Conservation (phyloP, 2,113 vertebrate genomes). For the Zosterops japonicus region DNA sequence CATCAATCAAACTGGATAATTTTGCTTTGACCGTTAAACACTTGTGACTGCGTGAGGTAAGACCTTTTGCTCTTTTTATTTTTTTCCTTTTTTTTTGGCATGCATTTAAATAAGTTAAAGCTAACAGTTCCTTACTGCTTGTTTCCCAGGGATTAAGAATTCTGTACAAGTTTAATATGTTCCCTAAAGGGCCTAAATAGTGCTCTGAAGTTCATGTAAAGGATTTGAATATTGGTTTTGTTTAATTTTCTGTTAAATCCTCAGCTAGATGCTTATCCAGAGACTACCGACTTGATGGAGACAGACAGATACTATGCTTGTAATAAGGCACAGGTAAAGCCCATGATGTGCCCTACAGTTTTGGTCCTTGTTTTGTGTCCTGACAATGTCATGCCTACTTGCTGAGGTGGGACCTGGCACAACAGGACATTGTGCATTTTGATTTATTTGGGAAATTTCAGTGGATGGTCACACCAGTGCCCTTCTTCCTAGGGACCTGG, state of each 20-base stretch:
- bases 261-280: background rate
- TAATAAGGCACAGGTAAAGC: background rate
- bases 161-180: background rate
- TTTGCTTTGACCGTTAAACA: background rate
- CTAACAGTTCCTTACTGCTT: background rate
- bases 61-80: background rate
- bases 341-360: background rate
- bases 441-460: background rate
- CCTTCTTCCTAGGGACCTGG: background rate
- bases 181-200: background rate
- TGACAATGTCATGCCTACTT: background rate
- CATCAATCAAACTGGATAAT: background rate
- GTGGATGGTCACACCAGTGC: rapidly evolving
- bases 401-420: background rate
- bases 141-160: background rate
- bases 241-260: background rate
- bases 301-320: background rate
- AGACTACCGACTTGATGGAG: background rate
- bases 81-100: background rate
- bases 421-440: background rate
- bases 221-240: background rate
- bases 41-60: background rate
- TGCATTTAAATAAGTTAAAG: background rate
- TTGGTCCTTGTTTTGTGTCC: background rate
- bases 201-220: background rate